Conservation (phyloP, 2,113 vertebrate genomes). For the Channa maculata region DNA sequence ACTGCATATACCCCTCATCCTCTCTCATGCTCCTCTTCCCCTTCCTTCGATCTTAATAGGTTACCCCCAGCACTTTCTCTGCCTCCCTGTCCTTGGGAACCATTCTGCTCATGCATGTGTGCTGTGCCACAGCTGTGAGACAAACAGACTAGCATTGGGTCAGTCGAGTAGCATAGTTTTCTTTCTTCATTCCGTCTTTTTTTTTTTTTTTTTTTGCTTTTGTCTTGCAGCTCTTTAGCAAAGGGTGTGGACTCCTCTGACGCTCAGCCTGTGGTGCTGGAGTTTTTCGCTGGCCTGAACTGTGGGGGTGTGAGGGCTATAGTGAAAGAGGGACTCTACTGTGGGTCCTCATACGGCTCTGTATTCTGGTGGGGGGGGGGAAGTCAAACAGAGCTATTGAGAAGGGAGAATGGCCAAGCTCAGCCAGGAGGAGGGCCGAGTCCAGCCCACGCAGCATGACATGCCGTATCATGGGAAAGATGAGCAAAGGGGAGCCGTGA, state of each 20-base stretch:
- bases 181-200: neutral
- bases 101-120: neutral
- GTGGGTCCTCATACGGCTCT: slow-evolving; percentile 44
- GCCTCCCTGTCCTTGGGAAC: slow-evolving; percentile 64
- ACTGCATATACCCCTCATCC: slow-evolving; percentile 7
- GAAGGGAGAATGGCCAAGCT: slow-evolving; percentile 55
- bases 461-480: slow-evolving; percentile 67
- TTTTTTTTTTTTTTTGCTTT: slow-evolving; percentile 22
- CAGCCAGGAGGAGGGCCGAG: slow-evolving; percentile 64
- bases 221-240: slow-evolving; percentile 36
- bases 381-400: slow-evolving; percentile 74
- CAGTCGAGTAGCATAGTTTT: slow-evolving; percentile 21
- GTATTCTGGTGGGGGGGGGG: slow-evolving; percentile 46
- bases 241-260: slow-evolving; percentile 13
- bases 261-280: slow-evolving; percentile 33
- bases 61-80: slow-evolving; percentile 11
- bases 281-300: slow-evolving; percentile 13
- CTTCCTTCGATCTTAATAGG: slow-evolving; percentile 5
- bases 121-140: slow-evolving; percentile 54
- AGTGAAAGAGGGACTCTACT: slow-evolving; percentile 27
- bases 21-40: slow-evolving; percentile 36
- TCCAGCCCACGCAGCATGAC: slow-evolving; percentile 73
- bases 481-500: slow-evolving; percentile 52
- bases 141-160: slow-evolving; percentile 36
- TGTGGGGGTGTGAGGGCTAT: slow-evolving; percentile 34